Evolutionary conservation across 2,797 vertebrate species (phyloP).

Genomic region (Phoebastria nigripes): DNA sequence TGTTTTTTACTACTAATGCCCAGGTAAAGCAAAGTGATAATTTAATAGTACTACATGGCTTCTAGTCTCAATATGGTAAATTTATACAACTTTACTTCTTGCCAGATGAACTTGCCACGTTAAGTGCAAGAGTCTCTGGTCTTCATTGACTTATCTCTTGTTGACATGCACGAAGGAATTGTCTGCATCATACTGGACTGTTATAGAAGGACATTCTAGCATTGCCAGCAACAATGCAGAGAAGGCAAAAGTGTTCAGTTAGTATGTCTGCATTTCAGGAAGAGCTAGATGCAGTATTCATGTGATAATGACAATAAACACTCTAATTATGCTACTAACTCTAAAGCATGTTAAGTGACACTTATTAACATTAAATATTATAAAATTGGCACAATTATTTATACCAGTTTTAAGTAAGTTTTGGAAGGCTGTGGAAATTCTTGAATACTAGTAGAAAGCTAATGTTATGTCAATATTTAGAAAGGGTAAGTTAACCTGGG

Average conservation of each 20-base stretch:
- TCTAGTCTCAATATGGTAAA: neutral
- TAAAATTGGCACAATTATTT: neutral
- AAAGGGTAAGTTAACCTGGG: neutral
- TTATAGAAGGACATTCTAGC: neutral
- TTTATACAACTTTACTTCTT: neutral
- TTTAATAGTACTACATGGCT: neutral
- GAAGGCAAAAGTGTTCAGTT: neutral
- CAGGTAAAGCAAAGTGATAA: neutral
- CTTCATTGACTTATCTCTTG: neutral
- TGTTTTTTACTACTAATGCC: neutral
- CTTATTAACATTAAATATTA: neutral
- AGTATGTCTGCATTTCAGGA: neutral
- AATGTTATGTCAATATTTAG: neutral
- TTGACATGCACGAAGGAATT: neutral
- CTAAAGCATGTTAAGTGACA: neutral
- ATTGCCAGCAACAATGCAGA: neutral
- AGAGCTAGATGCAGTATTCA: neutral
- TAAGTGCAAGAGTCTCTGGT: neutral
- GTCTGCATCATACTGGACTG: accelerated
- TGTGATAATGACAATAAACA: neutral
- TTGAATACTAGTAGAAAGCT: neutral
- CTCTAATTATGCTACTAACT: neutral
- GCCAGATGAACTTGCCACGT: accelerated
- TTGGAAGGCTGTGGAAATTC: neutral
- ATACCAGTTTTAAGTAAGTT: neutral